Conservation (phyloP, 2,113 vertebrate species). For the Girardinichthys multiradiatus region DNA sequence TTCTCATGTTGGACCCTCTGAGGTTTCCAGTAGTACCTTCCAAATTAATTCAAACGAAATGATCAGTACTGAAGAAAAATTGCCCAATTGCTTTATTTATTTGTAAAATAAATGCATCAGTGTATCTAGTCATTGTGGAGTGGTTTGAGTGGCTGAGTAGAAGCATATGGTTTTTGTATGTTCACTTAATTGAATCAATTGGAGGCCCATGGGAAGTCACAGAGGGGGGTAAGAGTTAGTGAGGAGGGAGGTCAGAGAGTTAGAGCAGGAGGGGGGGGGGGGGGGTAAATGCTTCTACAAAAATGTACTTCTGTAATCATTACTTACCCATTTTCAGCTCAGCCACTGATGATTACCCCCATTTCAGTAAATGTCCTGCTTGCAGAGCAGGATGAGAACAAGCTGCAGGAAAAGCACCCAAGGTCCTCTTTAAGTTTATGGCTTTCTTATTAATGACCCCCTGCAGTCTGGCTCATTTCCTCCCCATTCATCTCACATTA, state of each 20-base stretch:
- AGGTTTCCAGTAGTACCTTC: conserved; percentile 45
- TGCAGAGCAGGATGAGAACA: conserved; percentile 19
- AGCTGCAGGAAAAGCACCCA: conserved; percentile 5
- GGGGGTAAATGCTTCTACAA: conserved; percentile 20
- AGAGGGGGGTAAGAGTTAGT: conserved; percentile 67
- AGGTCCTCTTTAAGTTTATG: conserved; percentile 56
- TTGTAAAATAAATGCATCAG: neutral
- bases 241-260: conserved; percentile 73
- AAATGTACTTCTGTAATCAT: conserved; percentile 51
- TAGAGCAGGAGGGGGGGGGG: conserved; percentile 45
- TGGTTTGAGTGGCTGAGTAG: conserved; percentile 46
- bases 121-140: neutral
- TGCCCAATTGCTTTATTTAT: neutral
- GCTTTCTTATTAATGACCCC: conserved; percentile 72
- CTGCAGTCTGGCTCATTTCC: conserved; percentile 71
- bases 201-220: conserved; percentile 77
- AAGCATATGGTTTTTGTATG: conserved; percentile 75
- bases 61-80: conserved; percentile 5
- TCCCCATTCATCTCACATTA: conserved; percentile 74
- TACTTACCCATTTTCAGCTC: conserved; percentile 55
- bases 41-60: neutral
- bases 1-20: conserved; percentile 23
- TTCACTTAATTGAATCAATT: conserved; percentile 79
- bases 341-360: conserved; percentile 46
- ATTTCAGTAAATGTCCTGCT: neutral